Evolutionary conservation across 2,888 invertebrate species (phyloP), one percentile per base, ranked within the genome.

Genomic region (Cheilosia impressa): DNA sequence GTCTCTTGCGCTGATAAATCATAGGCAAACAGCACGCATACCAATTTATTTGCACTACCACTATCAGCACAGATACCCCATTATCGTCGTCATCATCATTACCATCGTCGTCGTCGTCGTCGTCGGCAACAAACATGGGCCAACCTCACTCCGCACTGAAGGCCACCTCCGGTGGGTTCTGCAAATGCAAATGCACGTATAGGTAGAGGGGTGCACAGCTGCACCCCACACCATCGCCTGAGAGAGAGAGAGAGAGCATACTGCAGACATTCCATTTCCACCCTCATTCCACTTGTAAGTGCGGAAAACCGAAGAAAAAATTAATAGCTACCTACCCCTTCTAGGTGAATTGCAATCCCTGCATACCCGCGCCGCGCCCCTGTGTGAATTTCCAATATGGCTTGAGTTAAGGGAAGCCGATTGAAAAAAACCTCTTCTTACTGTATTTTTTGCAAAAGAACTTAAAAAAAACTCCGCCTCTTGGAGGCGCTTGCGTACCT

Each of bases 1-100:
- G 91, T 91, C 91, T 85, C 76, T 85, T 91, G 90, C 82, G 87
- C 38, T 73, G 87, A 81, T 87, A 87, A 81, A 78, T 82, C 73
- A 73, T 81, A 72, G 71, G 22, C 53, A 50, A 58, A 62, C 55
- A 53, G 41, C 58, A 62, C 80, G 52, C 71, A 85, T 27, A 65
- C 60, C 19, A 55, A 55, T 41, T 7, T 45, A 41, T 58, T 47
- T 43, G 13, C 13, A 72, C 60, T 43, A 68, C 62, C 47, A 79
- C 73, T 38, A 77, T 15, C 72, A 17, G 58, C 17, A n/a, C 24
- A 47, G 34, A 53, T 38, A 65, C 58, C 62, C 69, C 79, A 72
- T 73, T 68, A 75, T 75, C 72, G 69, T 60, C 69, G 34, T 76
- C 69, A 62, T 76, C 73, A 24, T 68, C 58, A 50, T 68, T 13